Evolutionary conservation across 2,888 invertebrate species (phyloP).

Genomic region (Anagyrus pseudococci): DNA sequence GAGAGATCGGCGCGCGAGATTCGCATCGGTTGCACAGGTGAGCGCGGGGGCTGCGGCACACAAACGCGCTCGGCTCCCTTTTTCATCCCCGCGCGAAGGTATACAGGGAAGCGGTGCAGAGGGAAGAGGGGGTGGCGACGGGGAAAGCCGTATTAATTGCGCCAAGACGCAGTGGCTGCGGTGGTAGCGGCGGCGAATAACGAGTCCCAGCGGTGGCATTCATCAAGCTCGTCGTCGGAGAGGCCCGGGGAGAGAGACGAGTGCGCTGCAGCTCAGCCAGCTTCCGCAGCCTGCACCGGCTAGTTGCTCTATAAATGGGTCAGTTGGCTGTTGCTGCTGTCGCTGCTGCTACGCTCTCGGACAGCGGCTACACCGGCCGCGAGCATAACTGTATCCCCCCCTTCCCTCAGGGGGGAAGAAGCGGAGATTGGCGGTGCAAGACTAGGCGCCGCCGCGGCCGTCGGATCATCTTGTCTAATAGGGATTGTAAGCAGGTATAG

Average conservation of each 20-base stretch:
- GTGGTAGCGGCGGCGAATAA: conserved; percentile 26
- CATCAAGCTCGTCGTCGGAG: conserved; percentile 24
- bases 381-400: conserved; percentile 35
- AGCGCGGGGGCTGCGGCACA: too few species aligned
- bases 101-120: background rate
- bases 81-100: background rate
- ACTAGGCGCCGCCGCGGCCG: too few species aligned
- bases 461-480: too few species aligned
- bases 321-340: too few species aligned
- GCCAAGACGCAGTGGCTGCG: background rate
- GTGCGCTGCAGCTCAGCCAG: background rate
- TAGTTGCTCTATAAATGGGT: conserved; percentile 38
- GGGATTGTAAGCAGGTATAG: too few species aligned
- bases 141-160: too few species aligned
- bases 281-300: background rate
- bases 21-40: too few species aligned
- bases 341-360: too few species aligned
- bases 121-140: background rate
- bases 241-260: background rate
- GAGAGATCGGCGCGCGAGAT: too few species aligned
- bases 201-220: conserved; percentile 36
- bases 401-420: too few species aligned
- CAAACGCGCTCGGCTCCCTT: too few species aligned
- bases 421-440: too few species aligned
- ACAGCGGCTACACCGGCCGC: conserved; percentile 6